Evolutionary conservation across 30 jellyfish, hydroid and myxozoan species (phyloP).

Genomic region (Sanderia malayensis): DNA sequence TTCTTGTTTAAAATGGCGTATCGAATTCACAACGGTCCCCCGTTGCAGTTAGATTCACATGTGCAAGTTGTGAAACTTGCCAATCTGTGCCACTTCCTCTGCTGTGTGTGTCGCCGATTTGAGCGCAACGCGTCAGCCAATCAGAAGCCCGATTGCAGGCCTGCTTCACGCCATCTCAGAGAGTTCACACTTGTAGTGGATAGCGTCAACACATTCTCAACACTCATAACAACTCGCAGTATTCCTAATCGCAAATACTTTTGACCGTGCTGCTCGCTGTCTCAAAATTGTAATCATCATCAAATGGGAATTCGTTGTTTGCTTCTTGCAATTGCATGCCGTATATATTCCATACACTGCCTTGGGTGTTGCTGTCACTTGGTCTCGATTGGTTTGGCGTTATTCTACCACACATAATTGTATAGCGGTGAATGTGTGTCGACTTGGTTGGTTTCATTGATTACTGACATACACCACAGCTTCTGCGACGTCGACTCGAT

Average conservation of each 20-base stretch:
- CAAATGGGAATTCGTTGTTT: neutral
- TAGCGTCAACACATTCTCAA: constrained; percentile 74
- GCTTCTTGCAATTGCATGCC: neutral
- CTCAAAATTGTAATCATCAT: neutral
- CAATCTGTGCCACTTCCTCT: constrained; percentile 3
- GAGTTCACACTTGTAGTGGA: constrained; percentile 60
- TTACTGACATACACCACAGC: too few species aligned
- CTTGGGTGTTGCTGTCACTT: too few species aligned
- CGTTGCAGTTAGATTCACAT: too few species aligned
- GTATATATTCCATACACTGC: too few species aligned
- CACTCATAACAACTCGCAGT: constrained; percentile 32
- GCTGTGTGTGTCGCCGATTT: neutral
- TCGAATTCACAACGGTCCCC: too few species aligned
- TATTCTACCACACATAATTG: too few species aligned
- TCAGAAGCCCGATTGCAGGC: constrained; percentile 27
- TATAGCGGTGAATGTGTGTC: too few species aligned
- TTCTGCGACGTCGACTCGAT: too few species aligned
- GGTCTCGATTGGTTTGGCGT: too few species aligned
- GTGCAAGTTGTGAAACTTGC: neutral
- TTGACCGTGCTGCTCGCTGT: neutral
- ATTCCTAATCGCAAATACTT: constrained; percentile 2
- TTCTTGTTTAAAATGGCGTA: too few species aligned
- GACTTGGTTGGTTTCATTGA: neutral
- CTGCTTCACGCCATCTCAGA: constrained; percentile 53
- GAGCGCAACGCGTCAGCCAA: constrained; percentile 33